phyloP scores from a whole-genome alignment of 2,888 invertebrate species.

The Neuroscelio doddi region DNA sequence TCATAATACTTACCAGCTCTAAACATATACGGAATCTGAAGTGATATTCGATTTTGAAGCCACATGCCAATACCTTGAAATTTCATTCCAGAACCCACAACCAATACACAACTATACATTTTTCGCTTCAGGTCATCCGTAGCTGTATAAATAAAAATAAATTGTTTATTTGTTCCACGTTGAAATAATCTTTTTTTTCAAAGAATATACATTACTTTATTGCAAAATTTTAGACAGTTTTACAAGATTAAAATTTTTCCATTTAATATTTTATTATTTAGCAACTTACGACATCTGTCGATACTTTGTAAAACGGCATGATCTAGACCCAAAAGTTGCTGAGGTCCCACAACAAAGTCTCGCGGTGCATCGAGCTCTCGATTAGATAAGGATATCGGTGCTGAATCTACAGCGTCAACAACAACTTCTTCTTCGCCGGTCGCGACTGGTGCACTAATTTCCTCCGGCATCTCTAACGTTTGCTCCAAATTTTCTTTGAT shows the following conservation, averaged over 20 bases:
- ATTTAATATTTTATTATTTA: neutral
- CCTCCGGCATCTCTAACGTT: constrained; percentile 70
- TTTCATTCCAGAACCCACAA: constrained; percentile 94
- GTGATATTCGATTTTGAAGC: constrained; percentile 88
- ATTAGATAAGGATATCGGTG: constrained; percentile 64
- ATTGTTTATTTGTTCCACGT: neutral
- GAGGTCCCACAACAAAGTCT: constrained; percentile 81
- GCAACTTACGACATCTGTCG: constrained; percentile 83
- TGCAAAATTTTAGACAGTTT: no score
- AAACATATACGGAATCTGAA: constrained; percentile 87
- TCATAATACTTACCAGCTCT: constrained; percentile 74
- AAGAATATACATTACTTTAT: no score
- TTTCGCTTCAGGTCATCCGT: constrained; percentile 92
- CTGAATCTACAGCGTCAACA: constrained; percentile 72
- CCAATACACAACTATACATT: constrained; percentile 93
- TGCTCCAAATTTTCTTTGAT: constrained; percentile 77
- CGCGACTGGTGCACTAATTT: constrained; percentile 68
- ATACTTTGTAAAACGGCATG: constrained; percentile 94
- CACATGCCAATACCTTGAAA: constrained; percentile 88
- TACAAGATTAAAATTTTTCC: neutral
- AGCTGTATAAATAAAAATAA: constrained; percentile 72
- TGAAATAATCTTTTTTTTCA: no score
- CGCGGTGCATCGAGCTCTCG: constrained; percentile 70
- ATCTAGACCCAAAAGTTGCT: constrained; percentile 89
- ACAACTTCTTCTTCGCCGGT: constrained; percentile 73